These are phyloP conservation scores for Natrix natrix DNA, from an alignment of 2,797 vertebrate species.

Conservation along the genomic window DNA sequence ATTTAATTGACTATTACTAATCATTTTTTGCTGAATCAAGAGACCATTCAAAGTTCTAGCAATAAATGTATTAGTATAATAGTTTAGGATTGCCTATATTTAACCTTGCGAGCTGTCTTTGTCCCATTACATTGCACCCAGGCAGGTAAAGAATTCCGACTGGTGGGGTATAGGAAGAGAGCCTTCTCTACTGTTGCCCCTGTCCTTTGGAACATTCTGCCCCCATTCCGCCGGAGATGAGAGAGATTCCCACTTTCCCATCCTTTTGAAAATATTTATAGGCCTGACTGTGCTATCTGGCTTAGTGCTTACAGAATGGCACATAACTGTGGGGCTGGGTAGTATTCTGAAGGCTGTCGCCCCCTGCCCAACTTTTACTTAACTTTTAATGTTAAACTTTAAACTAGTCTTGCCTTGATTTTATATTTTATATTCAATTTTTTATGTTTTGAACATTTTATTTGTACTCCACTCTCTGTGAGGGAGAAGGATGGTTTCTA, in stretches of 20 bases:
- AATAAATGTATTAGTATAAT: background rate
- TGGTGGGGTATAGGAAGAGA: background rate
- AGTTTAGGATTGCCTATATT: background rate
- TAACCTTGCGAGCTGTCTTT: background rate
- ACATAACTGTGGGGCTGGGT: background rate
- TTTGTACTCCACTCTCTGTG: background rate
- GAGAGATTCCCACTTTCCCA: background rate
- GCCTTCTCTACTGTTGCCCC: background rate
- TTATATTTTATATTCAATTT: background rate
- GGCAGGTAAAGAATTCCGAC: background rate
- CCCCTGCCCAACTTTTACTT: background rate
- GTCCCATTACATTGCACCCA: background rate
- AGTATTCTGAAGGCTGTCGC: background rate
- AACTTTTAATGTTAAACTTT: background rate
- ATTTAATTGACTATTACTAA: rapidly evolving
- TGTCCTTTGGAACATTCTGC: background rate
- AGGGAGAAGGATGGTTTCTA: background rate
- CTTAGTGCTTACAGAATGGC: background rate
- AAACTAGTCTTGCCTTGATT: background rate
- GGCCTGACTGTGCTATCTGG: background rate
- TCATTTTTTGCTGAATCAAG: background rate
- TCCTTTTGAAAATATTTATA: background rate
- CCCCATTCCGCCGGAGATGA: background rate
- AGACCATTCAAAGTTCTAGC: rapidly evolving
- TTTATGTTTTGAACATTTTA: background rate